Conservation (phyloP, 2,888 invertebrate species). For the Cantharis lateralis region DNA sequence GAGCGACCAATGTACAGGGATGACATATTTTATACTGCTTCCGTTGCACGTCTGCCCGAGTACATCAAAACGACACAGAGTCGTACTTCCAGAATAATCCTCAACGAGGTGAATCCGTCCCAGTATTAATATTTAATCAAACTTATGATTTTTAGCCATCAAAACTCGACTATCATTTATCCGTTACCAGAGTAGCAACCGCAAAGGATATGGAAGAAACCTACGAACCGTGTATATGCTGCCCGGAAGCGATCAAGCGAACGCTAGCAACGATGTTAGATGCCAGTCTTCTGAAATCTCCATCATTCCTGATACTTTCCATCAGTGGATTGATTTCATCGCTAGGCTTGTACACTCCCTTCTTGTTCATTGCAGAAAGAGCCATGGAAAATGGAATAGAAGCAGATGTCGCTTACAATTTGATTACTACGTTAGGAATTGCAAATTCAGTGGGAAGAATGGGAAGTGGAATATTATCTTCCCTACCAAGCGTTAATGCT, state of each 20-base stretch:
- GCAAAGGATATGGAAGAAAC: conserved; percentile 54
- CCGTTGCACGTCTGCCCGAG: conserved; percentile 24
- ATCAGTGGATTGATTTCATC: conserved; percentile 68
- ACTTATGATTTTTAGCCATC: background rate
- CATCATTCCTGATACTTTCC: conserved; percentile 50
- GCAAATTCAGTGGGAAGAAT: conserved; percentile 73
- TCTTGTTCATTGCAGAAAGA: conserved; percentile 66
- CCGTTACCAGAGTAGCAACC: conserved; percentile 61
- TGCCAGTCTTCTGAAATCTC: conserved; percentile 42
- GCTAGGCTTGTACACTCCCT: conserved; percentile 81
- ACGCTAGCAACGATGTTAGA: conserved; percentile 50
- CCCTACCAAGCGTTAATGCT: conserved; percentile 64
- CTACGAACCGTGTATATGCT: conserved; percentile 53
- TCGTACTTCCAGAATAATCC: background rate
- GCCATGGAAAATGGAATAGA: conserved; percentile 57
- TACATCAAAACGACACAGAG: background rate
- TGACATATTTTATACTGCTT: conserved; percentile 70
- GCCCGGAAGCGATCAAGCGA: conserved; percentile 45
- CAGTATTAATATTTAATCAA: background rate
- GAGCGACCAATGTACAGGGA: conserved; percentile 65
- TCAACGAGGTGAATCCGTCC: background rate
- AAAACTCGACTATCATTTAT: conserved; percentile 60
- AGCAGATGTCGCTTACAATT: conserved; percentile 57
- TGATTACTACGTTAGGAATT: conserved; percentile 73
- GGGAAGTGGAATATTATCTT: conserved; percentile 66